Evolutionary conservation across 2,797 vertebrate genomes (phyloP).

Genomic region (Leptatherina wallacei): DNA sequence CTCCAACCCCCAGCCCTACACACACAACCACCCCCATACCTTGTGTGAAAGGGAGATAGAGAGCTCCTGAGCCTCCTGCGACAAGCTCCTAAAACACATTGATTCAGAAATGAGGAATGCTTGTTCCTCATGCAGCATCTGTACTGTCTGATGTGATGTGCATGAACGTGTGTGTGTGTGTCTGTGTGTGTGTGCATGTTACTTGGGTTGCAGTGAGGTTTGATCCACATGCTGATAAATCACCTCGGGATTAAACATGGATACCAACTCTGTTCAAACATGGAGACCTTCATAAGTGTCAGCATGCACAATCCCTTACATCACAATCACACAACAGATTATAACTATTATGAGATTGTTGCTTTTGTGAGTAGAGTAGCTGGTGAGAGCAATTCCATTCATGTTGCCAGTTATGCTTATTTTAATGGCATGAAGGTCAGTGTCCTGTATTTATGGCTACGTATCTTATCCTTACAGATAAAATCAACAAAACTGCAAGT

Average conservation of each 20-base stretch:
- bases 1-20: too few species aligned
- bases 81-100: conserved; percentile 71
- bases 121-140: conserved; percentile 2
- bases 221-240: conserved; percentile 41
- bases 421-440: conserved; percentile 33
- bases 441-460: conserved; percentile 48
- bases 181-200: conserved; percentile 25
- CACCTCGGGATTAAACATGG: conserved; percentile 76
- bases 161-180: conserved; percentile 12
- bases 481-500: background rate
- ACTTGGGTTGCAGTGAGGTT: conserved; percentile 62
- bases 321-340: background rate
- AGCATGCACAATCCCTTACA: background rate
- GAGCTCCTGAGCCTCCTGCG: conserved; percentile 68
- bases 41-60: conserved; percentile 58
- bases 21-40: conserved; percentile 54
- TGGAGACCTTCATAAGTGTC: conserved; percentile 6
- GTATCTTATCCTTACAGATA: conserved; percentile 53
- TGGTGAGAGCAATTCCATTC: conserved; percentile 3
- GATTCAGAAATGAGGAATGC: conserved; percentile 8
- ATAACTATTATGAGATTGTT: background rate
- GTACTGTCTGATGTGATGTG: background rate
- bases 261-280: conserved; percentile 74
- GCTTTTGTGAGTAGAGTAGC: background rate
- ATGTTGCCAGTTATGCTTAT: background rate